Percentiles rank a stretch among this genome's conserved stretches.
Evolutionary conservation across 2,113 vertebrate species (phyloP).

Genomic region (Odocoileus virginianus): DNA sequence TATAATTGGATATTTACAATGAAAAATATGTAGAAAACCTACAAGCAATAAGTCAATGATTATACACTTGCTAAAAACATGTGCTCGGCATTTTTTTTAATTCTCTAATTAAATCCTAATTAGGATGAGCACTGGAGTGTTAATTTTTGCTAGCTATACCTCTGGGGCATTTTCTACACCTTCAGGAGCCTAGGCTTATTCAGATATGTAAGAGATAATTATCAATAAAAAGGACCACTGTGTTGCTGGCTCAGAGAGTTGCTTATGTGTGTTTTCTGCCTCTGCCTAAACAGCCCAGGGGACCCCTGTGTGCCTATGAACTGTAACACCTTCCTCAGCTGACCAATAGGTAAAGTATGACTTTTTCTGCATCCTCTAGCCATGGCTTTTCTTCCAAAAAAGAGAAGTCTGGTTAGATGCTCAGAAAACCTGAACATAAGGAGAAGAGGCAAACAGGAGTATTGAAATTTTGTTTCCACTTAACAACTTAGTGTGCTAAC

Average conservation of each 20-base stretch:
- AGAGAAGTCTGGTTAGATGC: background rate
- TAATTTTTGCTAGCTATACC: constrained; percentile 81
- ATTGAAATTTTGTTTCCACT: background rate
- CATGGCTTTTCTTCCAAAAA: background rate
- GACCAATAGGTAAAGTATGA: background rate
- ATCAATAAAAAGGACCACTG: constrained; percentile 72
- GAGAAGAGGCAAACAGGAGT: background rate
- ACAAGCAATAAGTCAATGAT: constrained; percentile 78
- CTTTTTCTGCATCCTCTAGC: background rate
- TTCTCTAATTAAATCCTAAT: constrained; percentile 86
- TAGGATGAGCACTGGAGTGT: constrained; percentile 82
- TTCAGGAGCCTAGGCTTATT: constrained; percentile 76
- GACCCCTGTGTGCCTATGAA: background rate
- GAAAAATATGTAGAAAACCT: constrained; percentile 75
- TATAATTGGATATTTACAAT: constrained; percentile 80
- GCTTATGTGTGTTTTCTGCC: constrained; percentile 38
- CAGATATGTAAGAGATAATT: constrained; percentile 81
- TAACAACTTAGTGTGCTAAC: background rate
- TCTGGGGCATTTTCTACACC: constrained; percentile 77
- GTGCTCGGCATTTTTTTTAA: constrained; percentile 77
- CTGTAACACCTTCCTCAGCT: background rate
- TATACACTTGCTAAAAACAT: constrained; percentile 78
- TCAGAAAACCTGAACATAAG: background rate
- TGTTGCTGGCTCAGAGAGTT: constrained; percentile 43
- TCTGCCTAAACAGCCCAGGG: background rate